phyloP scores from a whole-genome alignment of 2,888 invertebrate species.

The Ditula angustiorana region DNA sequence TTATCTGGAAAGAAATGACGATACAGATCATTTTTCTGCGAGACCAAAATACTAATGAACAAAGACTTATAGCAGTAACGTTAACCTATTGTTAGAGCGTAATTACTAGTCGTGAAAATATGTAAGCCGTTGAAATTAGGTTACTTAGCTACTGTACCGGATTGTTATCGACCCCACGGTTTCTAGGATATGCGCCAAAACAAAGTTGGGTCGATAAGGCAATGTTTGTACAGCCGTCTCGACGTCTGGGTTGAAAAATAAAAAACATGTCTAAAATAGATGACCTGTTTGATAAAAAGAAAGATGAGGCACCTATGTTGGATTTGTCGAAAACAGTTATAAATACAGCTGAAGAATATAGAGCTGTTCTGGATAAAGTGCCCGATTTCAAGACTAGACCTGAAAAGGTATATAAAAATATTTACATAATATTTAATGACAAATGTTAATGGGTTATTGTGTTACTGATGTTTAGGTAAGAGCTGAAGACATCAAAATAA shows the following conservation, averaged over 20 bases:
- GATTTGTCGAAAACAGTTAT: slow-evolving; percentile 93
- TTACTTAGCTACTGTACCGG: slow-evolving; percentile 51
- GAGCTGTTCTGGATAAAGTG: slow-evolving; percentile 92
- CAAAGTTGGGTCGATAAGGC: slow-evolving; percentile 68
- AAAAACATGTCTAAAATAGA: slow-evolving; percentile 88
- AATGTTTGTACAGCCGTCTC: slow-evolving; percentile 36
- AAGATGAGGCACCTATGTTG: slow-evolving; percentile 92
- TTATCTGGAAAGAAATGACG: slow-evolving; percentile 63
- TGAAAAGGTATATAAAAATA: slow-evolving; percentile 87
- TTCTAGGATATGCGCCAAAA: slow-evolving; percentile 54
- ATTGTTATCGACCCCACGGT: slow-evolving; percentile 70
- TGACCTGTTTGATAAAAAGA: slow-evolving; percentile 93
- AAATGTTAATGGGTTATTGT: background rate
- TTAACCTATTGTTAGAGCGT: slow-evolving; percentile 41
- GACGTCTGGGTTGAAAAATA: slow-evolving; percentile 30
- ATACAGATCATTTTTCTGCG: slow-evolving; percentile 59
- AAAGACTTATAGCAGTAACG: slow-evolving; percentile 30
- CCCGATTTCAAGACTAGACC: slow-evolving; percentile 96
- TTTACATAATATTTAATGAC: background rate
- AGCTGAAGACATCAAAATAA: slow-evolving; percentile 91
- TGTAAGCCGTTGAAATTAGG: slow-evolving; percentile 63
- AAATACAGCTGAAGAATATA: slow-evolving; percentile 92
- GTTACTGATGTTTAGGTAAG: slow-evolving; percentile 87
- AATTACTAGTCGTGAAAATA: slow-evolving; percentile 61
- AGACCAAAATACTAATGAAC: slow-evolving; percentile 58